phyloP scores from a whole-genome alignment of 2,888 invertebrate species.

The Julus scanicus region DNA sequence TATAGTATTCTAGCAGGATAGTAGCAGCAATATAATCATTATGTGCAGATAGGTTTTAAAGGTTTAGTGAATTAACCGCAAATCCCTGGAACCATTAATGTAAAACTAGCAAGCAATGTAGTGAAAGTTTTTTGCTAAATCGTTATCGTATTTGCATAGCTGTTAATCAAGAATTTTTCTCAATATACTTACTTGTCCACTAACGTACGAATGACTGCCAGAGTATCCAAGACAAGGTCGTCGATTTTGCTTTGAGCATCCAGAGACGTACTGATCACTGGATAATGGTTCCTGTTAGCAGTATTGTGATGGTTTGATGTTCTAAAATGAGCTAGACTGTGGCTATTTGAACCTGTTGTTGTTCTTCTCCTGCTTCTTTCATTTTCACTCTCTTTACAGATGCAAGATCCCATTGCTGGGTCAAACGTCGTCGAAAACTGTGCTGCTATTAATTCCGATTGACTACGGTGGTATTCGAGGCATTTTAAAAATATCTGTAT shows the following conservation, averaged over 20 bases:
- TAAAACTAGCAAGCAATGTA: no score
- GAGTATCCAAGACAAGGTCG: slow-evolving; percentile 81
- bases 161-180: not conserved
- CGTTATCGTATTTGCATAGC: no score
- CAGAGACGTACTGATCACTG: not conserved
- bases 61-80: not conserved
- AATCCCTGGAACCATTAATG: not conserved
- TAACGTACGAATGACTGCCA: slow-evolving; percentile 81
- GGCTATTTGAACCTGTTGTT: not conserved
- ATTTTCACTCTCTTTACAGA: slow-evolving; percentile 7
- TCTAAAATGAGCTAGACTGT: not conserved
- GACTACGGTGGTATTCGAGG: not conserved
- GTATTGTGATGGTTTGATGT: not conserved
- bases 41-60: not conserved
- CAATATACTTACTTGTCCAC: slow-evolving; percentile 80
- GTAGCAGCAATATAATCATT: no score
- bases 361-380: not conserved
- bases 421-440: not conserved
- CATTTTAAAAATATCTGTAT: not conserved
- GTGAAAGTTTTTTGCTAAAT: no score
- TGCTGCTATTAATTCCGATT: not conserved
- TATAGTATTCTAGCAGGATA: no score
- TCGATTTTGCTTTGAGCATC: slow-evolving; percentile 68
- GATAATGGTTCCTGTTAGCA: not conserved
- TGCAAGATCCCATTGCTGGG: slow-evolving; percentile 33